Base-by-base conservation (phyloP, 2,888 invertebrate genomes). In the Atrina japonica region DNA sequence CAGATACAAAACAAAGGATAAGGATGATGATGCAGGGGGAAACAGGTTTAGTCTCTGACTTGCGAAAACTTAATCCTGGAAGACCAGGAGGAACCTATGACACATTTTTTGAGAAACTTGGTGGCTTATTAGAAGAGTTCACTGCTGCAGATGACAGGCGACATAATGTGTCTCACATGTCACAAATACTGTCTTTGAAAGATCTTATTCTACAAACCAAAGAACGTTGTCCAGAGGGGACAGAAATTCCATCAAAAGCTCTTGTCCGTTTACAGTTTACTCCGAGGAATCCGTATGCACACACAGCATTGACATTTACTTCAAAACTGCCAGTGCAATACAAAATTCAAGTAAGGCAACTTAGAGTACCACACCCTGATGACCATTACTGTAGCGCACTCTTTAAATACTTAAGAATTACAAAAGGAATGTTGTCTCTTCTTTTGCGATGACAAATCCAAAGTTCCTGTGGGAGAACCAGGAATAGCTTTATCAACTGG, bases 21-120 rank as follows among this genome's bases (percentile, higher is more conserved):
- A 41, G 56, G n/a, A 9, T 72, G 56, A 70, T 77, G 35, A 61
- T 43, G 18, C 23, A 65, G n/a, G 66, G 70, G 16, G 65, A 77
- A 43, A 56, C 30, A 18, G 73, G 68, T 16, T 59, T 76, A 6
- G 11, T 75, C 5, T 23, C 40, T 52, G 73, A 75, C 40, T 25
- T 77, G 27, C 9, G 72, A 7, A n/a, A 65, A n/a, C 29, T 72
- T 14, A 77, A 77, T 29, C 55, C 73, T 41, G 77, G 77, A 23
- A 41, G 70, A n/a, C 68, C 73, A 18, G 55, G 14, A 23, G 60
- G 21, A 1, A 68, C 7, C 11, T 77, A 21, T 72, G 70, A 70
- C 35, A 21, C 29, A 14, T 61, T 77, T 75, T 71, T 76, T 47
- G 47, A 50, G 18, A 41, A 60, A n/a, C 55, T 73, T 14, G 53